Conservation (phyloP, 2,797 vertebrate genomes). For the Paramormyrops hopkinsi region DNA sequence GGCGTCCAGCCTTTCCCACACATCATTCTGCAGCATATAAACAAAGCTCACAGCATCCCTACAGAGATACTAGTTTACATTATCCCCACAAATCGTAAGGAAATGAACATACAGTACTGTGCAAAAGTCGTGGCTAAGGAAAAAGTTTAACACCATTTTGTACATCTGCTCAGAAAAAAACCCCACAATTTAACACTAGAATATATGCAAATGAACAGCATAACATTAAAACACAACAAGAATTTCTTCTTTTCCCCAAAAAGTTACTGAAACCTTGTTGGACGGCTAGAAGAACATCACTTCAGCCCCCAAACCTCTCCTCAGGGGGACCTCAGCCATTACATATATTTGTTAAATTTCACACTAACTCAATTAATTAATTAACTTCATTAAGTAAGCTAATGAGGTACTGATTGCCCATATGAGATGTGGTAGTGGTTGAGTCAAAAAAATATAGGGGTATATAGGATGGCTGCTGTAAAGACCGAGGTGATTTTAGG, state of each 20-base stretch:
- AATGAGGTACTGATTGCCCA: background rate
- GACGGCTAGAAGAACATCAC: background rate
- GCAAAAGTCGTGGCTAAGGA: background rate
- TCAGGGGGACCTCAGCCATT: background rate
- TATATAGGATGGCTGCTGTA: background rate
- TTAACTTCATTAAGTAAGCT: background rate
- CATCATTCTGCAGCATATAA: background rate
- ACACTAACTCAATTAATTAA: background rate
- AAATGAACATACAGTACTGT: background rate
- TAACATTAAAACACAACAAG: background rate
- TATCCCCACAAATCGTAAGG: background rate
- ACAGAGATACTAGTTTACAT: background rate
- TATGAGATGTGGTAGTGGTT: background rate
- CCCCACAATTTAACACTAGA: background rate
- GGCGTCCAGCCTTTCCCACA: background rate
- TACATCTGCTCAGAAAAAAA: background rate
- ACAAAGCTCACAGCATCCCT: background rate
- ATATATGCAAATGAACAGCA: background rate
- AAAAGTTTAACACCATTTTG: background rate
- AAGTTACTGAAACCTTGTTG: background rate
- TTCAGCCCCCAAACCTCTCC: background rate
- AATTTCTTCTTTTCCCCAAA: background rate
- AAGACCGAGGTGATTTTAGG: background rate
- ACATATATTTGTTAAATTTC: background rate
- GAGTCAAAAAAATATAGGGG: background rate